Evolutionary conservation across 2,113 vertebrate species (phyloP), one percentile per base, ranked within the genome.

Genomic region (Sigmodon hispidus): DNA sequence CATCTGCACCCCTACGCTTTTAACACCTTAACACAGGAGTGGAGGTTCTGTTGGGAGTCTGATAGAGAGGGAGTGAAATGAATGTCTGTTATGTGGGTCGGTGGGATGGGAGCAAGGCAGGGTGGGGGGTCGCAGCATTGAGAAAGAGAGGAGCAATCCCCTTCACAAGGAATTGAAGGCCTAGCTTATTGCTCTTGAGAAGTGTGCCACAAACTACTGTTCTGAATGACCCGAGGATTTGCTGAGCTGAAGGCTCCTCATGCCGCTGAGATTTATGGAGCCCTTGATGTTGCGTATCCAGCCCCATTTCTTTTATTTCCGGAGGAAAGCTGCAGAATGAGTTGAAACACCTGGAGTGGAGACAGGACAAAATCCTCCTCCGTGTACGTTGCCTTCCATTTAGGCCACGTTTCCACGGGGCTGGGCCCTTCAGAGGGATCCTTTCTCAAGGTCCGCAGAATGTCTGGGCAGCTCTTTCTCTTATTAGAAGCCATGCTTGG

Each of bases 251-350:
- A 77, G 79, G 61, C 87, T 93, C 81, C 80, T 76, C 84, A 81
- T 91, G 73, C 29, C 55, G 57, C 92, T 61, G n/a, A 81, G 96
- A 96, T 94, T 95, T 92, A 92, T 94, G 72, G 90, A 94, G 86
- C 80, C 70, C 69, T 85, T 88, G 91, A 80, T 87, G 7, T n/a
- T 26, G 88, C 3, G 86, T 86, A 87, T 88, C 95, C 87, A 73
- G 92, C 83, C 89, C 63, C 59, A 50, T 88, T 80, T 94, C 79
- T 95, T 87, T 87, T 77, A 85, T 93, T 90, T 95, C 94, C 63
- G 6, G 43, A 69, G 72, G 61, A 93, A 94, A 89, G 93, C 86
- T 95, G 86, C 86, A 34, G 90, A 52, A 40, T 93, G 93, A 96
- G 34, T 86, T 63, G 65, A 91, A 96, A 81, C 87, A 92, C 95